A percentile compares a stretch with the other conserved stretches of the same genome.
Conservation (phyloP, 2,113 vertebrate genomes). For the Poecilia latipinna region DNA sequence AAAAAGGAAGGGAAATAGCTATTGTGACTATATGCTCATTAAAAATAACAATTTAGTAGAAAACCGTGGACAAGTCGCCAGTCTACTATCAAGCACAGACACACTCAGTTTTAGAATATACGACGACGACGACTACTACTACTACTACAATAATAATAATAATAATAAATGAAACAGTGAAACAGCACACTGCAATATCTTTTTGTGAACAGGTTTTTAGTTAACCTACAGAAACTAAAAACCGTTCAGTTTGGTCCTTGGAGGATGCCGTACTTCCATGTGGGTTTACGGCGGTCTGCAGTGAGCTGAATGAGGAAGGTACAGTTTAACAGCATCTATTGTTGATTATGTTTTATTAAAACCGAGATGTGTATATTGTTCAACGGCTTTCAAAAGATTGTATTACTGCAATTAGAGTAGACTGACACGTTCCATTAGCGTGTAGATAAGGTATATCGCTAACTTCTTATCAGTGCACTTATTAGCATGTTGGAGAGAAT, state of each 20-base stretch:
- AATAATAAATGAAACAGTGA: not conserved
- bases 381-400: too few relatives aligned
- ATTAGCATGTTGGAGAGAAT: not conserved
- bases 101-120: not conserved
- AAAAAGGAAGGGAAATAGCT: too few relatives aligned
- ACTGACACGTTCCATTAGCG: not conserved
- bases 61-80: too few relatives aligned
- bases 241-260: constrained; percentile 23
- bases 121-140: not conserved
- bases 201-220: too few relatives aligned
- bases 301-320: constrained; percentile 34
- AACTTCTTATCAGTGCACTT: not conserved
- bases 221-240: too few relatives aligned
- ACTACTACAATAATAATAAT: not conserved
- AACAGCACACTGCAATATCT: too few relatives aligned
- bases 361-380: not conserved
- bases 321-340: constrained; percentile 25
- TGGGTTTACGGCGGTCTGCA: not conserved
- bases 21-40: too few relatives aligned
- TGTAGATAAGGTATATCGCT: not conserved
- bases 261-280: constrained; percentile 49
- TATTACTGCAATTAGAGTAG: not conserved
- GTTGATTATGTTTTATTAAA: not conserved
- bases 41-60: too few relatives aligned
- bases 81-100: too few relatives aligned